Conservation (phyloP, 2,888 invertebrate species). For the Drosophila stalkeri region DNA sequence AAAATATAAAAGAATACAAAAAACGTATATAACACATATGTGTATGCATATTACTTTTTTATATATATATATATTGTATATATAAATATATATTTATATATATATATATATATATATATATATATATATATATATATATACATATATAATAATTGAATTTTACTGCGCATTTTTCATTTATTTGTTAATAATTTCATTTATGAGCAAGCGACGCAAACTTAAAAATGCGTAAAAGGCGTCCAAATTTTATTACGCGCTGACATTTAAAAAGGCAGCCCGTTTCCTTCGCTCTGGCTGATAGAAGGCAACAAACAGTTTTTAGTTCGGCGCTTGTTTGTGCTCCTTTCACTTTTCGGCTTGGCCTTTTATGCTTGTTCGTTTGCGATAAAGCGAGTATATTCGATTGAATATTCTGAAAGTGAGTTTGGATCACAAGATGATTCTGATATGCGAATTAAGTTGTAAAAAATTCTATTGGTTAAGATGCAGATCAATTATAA, state of each 20-base stretch:
- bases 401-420: not conserved
- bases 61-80: not conserved
- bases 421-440: not conserved
- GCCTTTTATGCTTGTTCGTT: not conserved
- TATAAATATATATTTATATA: not conserved
- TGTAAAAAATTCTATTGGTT: no score
- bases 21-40: constrained; percentile 20
- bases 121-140: not conserved
- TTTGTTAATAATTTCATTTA: constrained; percentile 72
- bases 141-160: constrained; percentile 52
- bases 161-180: constrained; percentile 69
- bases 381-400: not conserved
- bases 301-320: constrained; percentile 37
- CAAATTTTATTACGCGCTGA: constrained; percentile 58
- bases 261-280: constrained; percentile 49
- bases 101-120: not conserved
- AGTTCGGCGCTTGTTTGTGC: not conserved
- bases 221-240: constrained; percentile 54
- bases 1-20: constrained; percentile 38
- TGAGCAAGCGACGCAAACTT: constrained; percentile 45
- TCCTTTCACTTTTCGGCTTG: constrained; percentile 8
- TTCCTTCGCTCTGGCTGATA: constrained; percentile 12
- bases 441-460: not conserved
- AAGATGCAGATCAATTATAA: no score
- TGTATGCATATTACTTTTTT: constrained; percentile 2